Conservation (phyloP, 2,888 invertebrate species). For the Catotricha subobsoleta region DNA sequence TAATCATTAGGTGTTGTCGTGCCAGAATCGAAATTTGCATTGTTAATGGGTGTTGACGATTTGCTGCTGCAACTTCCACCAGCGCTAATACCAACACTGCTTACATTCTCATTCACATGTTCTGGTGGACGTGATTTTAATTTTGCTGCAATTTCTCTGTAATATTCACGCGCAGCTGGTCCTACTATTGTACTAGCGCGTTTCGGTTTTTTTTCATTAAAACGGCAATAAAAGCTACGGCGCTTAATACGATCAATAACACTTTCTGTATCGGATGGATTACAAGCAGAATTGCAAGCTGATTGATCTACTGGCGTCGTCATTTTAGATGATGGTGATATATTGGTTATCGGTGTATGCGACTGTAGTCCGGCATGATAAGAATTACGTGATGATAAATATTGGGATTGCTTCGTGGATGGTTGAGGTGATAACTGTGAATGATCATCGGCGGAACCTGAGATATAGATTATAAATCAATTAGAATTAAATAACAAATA, state of each 20-base stretch:
- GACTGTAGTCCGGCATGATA: no score
- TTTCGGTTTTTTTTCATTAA: slow-evolving; percentile 63
- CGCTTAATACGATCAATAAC: slow-evolving; percentile 72
- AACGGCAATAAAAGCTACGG: slow-evolving; percentile 76
- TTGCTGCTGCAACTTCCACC: not conserved
- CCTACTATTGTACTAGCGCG: slow-evolving; percentile 49
- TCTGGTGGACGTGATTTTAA: slow-evolving; percentile 4
- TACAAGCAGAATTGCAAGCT: no score
- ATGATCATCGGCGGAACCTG: no score
- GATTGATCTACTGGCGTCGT: slow-evolving; percentile 25
- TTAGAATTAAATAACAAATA: no score
- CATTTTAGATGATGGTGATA: slow-evolving; percentile 23
- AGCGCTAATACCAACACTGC: not conserved
- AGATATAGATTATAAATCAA: no score
- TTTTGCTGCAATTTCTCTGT: slow-evolving; percentile 19
- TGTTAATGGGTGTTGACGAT: not conserved
- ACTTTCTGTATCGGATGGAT: slow-evolving; percentile 36
- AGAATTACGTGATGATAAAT: no score
- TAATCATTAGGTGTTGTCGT: not conserved
- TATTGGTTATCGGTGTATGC: no score
- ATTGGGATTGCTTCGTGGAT: slow-evolving; percentile 14
- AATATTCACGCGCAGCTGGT: slow-evolving; percentile 37
- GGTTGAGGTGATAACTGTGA: no score
- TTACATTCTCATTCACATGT: slow-evolving; percentile 1
- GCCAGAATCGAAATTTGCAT: not conserved